phyloP scores from a whole-genome alignment of 2,113 vertebrate species.

The Hippocampus mohnikei region DNA sequence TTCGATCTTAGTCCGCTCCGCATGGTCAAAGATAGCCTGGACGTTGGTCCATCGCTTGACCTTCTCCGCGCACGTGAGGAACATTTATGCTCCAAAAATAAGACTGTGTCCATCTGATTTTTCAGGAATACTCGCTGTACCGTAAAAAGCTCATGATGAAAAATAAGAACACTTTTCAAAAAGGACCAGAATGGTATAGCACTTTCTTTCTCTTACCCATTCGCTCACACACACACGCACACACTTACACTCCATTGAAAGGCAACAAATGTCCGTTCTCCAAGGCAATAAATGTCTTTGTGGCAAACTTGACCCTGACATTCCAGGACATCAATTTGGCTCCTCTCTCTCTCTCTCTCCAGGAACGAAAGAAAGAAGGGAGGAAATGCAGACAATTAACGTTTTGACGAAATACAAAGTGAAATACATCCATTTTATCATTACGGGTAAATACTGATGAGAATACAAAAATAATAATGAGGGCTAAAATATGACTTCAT shows the following conservation, averaged over 20 bases:
- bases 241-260: constrained; percentile 58
- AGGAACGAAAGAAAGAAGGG: constrained; percentile 53
- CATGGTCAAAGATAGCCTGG: constrained; percentile 34
- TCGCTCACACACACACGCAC: constrained; percentile 36
- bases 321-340: constrained; percentile 56
- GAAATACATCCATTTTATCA: constrained; percentile 62
- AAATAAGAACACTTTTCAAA: constrained; percentile 77
- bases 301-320: constrained; percentile 74
- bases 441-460: constrained; percentile 69
- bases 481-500: constrained; percentile 59
- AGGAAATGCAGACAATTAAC: constrained; percentile 42
- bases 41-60: constrained; percentile 46
- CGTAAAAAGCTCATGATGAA: constrained; percentile 73
- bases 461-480: constrained; percentile 63
- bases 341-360: constrained; percentile 39
- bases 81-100: constrained; percentile 68
- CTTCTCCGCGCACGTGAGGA: constrained; percentile 49
- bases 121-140: constrained; percentile 68
- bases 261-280: constrained; percentile 75
- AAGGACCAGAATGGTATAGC: constrained; percentile 67
- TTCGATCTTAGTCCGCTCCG: constrained; percentile 17
- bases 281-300: constrained; percentile 78
- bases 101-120: constrained; percentile 58
- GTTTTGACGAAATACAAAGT: constrained; percentile 53
- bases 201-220: constrained; percentile 32